Percentiles rank a stretch among this genome's conserved stretches.
phyloP scores from a whole-genome alignment of 2,888 invertebrate genomes.

The Drosophila engyochracea region DNA sequence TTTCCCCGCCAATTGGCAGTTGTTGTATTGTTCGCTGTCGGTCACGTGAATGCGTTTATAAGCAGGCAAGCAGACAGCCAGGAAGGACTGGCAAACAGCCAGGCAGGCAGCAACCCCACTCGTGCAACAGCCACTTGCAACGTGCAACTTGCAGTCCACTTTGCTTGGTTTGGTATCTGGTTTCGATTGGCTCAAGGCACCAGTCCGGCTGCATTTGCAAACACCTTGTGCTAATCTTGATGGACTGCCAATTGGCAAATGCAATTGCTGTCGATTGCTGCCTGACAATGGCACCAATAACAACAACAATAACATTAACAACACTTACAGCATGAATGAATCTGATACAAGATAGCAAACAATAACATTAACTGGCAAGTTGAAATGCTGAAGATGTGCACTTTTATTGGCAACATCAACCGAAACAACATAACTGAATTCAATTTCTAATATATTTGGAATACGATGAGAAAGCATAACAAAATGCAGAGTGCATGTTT shows the following conservation, averaged over 20 bases:
- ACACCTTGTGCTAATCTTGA: conserved; percentile 56
- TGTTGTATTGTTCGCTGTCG: conserved; percentile 61
- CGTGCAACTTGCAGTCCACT: conserved; percentile 10
- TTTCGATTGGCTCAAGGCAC: conserved; percentile 9
- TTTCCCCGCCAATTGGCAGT: conserved; percentile 17
- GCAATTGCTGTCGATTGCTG: conserved; percentile 45
- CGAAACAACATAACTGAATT: neutral
- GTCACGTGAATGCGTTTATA: conserved; percentile 54
- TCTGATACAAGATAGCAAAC: conserved; percentile 9
- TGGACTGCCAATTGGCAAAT: conserved; percentile 64
- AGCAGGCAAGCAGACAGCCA: neutral
- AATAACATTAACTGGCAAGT: neutral
- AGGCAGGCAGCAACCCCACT: neutral
- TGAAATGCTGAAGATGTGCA: neutral
- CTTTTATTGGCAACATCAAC: neutral
- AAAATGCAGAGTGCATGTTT: conserved; percentile 55
- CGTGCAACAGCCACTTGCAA: conserved; percentile 9
- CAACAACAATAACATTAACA: conserved; percentile 5
- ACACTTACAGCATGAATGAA: conserved; percentile 1
- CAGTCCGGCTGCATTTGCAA: conserved; percentile 15
- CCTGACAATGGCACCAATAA: conserved; percentile 21
- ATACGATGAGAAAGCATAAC: conserved; percentile 13
- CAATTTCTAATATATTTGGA: conserved; percentile 13
- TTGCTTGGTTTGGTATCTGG: conserved; percentile 7
- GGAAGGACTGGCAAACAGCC: conserved; percentile 2